Evolutionary conservation across 2,797 vertebrate species (phyloP).

Genomic region (Ptychadena robeensis): DNA sequence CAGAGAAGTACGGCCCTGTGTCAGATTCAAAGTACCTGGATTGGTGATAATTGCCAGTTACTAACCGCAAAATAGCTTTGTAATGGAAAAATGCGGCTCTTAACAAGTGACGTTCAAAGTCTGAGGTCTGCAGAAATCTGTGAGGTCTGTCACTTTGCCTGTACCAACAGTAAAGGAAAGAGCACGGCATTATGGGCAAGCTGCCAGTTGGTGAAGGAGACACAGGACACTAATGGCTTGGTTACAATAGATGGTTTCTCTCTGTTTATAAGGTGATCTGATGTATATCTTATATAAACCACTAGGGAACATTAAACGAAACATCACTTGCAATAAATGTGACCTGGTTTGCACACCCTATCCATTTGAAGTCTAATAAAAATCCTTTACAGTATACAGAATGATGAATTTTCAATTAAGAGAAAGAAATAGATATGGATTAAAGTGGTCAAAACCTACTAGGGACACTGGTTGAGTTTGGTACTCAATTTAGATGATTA

Average conservation of each 20-base stretch:
- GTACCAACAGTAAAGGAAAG: conserved; percentile 29
- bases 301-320: background rate
- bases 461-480: background rate
- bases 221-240: conserved; percentile 8
- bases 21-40: conserved; percentile 39
- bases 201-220: conserved; percentile 41
- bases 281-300: background rate
- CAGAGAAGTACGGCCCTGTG: conserved; percentile 24
- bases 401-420: background rate
- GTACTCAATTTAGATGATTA: too few relatives aligned
- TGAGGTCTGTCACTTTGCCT: conserved; percentile 42
- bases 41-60: conserved; percentile 54
- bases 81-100: conserved; percentile 37
- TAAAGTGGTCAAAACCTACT: background rate
- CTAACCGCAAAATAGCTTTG: conserved; percentile 48
- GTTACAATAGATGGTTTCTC: background rate
- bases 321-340: background rate
- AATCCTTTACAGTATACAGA: background rate
- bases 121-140: conserved; percentile 40
- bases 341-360: background rate
- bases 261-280: background rate
- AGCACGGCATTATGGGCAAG: conserved; percentile 4
- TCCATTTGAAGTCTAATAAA: background rate
- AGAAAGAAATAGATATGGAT: background rate
- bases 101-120: conserved; percentile 31